Base-by-base conservation (phyloP, 2,113 vertebrate species). In the Sebastes fasciatus region DNA sequence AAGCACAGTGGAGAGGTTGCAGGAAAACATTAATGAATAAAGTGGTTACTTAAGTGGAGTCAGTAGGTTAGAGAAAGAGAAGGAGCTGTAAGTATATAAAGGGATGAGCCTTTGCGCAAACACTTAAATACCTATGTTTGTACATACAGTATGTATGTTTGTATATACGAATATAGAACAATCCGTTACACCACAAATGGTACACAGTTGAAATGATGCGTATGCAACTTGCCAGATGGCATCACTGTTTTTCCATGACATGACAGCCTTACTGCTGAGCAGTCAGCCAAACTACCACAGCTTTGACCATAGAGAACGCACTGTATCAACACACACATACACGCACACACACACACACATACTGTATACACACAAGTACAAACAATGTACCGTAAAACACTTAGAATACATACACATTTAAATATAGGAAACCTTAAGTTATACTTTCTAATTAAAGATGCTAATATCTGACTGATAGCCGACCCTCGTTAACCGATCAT, bases 161-260 rank as follows among this genome's bases (percentile, higher is more conserved):
- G 14, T 58, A 34, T 71, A 79, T 61, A 72, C 11, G 13, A 64
- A 88, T 67, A 52, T 45, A 14, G n/a, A 70, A 65, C 8, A 51
- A 66, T 65, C n/a, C 68, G 73, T 68, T 77, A 48, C 61, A 62
- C 54, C 10, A 63, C 45, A 67, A 77, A 77, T 54, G n/a, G 6
- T 55, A 71, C 85, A 64, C 74, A 86, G 69, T 34, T 80, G 74
- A 86, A 77, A 21, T 58, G 42, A 80, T 77, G 73, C 12, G 3
- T 68, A 51, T 77, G 58, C 77, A 80, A 65, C 49, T 72, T 86
- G 57, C 78, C 79, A 82, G 78, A 78, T 81, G 84, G 84, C 49
- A 74, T 86, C 34, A n/a, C 14, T 64, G 72, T 70, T 70, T 65
- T 68, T 67, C 21, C 34, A 68, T 34, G 34, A 55, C 49, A 80